Evolutionary conservation across 2,797 vertebrate genomes (phyloP).

Genomic region (Carduelis carduelis): DNA sequence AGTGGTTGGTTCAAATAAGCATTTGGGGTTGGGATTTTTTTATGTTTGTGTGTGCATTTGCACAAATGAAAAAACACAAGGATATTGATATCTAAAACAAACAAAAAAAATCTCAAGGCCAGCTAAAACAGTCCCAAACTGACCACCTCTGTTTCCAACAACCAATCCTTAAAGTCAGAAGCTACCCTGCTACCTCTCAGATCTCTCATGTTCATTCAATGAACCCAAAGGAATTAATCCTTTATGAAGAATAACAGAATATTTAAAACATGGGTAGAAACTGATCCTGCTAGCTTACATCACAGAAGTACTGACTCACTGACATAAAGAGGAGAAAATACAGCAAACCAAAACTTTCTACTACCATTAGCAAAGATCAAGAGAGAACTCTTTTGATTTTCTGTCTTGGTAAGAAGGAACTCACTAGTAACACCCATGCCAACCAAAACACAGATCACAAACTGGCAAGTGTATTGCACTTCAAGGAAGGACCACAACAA

Average conservation of each 20-base stretch:
- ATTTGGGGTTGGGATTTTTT: fast-evolving
- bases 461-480: neutral
- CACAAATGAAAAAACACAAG: neutral
- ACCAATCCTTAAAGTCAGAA: neutral
- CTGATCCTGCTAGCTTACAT: neutral
- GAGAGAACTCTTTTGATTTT: neutral
- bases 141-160: neutral
- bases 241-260: neutral
- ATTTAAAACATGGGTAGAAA: neutral
- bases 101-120: neutral
- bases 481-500: neutral
- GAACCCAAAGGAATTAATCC: neutral
- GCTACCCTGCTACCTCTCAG: neutral
- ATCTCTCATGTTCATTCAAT: neutral
- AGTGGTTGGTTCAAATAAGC: fast-evolving
- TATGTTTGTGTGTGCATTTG: neutral
- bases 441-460: neutral
- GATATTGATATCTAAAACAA: neutral
- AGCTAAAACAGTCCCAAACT: neutral
- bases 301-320: neutral
- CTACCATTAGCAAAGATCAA: neutral
- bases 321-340: neutral
- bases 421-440: neutral
- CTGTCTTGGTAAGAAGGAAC: neutral
- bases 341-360: neutral